These are phyloP conservation scores for Apamea crenata DNA, from an alignment of 2,888 invertebrate genomes.

Conservation along the genomic window DNA sequence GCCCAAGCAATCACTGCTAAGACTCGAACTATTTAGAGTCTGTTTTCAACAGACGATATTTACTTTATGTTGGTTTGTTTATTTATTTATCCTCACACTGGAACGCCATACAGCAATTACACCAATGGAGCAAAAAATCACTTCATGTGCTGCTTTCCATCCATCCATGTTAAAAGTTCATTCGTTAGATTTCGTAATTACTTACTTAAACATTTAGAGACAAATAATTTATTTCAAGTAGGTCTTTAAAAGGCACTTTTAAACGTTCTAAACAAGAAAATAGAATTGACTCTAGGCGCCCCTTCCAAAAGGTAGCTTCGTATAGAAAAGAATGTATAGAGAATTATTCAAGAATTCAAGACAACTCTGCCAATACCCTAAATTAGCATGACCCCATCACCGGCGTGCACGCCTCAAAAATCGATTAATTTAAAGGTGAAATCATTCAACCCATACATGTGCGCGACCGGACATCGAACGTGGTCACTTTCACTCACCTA, in stretches of 20 bases:
- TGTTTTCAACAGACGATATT: not conserved
- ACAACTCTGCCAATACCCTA: not conserved
- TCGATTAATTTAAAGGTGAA: slow-evolving; percentile 45
- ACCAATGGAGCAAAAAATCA: no score
- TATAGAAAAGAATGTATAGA: not conserved
- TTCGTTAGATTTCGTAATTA: not conserved
- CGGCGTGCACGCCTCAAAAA: slow-evolving; percentile 11
- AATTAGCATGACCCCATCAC: not conserved
- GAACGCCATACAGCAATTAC: no score
- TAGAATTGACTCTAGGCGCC: no score
- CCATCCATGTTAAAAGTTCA: no score
- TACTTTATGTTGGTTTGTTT: no score
- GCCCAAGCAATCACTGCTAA: not conserved
- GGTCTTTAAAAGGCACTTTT: not conserved
- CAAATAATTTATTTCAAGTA: not conserved
- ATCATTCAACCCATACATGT: slow-evolving; percentile 37
- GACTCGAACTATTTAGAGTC: not conserved
- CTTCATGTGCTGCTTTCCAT: no score
- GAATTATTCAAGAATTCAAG: not conserved
- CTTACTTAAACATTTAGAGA: no score
- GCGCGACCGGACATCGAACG: slow-evolving; percentile 50
- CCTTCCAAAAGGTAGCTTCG: not conserved
- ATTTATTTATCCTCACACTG: no score
- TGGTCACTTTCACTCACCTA: slow-evolving; percentile 60
- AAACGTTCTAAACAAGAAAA: not conserved